phyloP scores from a whole-genome alignment of 2,797 vertebrate genomes.

The Pagetopsis macropterus region DNA sequence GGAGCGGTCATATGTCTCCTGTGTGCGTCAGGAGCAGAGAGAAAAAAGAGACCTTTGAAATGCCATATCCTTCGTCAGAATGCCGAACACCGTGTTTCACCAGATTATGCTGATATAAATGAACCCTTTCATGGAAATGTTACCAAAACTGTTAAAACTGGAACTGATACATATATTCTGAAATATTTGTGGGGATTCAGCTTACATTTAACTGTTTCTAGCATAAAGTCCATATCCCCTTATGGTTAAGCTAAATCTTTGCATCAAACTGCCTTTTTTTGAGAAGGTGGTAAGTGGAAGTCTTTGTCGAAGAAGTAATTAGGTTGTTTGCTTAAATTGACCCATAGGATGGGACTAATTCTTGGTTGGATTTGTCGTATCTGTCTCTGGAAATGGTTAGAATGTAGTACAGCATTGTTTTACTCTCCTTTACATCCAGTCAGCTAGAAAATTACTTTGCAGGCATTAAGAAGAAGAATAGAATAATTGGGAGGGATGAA shows the following conservation, averaged over 20 bases:
- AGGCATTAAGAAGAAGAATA: not conserved
- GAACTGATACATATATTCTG: constrained; percentile 27
- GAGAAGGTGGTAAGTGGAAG: constrained; percentile 11
- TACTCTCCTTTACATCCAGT: constrained; percentile 5
- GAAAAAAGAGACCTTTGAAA: constrained; percentile 25
- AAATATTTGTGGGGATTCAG: constrained; percentile 3
- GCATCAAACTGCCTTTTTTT: not conserved
- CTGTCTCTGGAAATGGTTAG: constrained; percentile 11
- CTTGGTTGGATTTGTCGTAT: constrained; percentile 4
- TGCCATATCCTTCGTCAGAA: constrained; percentile 30
- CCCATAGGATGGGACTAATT: constrained; percentile 12
- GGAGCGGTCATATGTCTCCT: constrained; percentile 46
- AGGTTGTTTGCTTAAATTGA: constrained; percentile 33
- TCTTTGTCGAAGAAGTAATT: constrained; percentile 21
- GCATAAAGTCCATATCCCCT: not conserved
- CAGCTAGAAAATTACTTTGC: constrained; percentile 9
- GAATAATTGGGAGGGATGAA: too few species aligned
- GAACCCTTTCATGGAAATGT: constrained; percentile 32
- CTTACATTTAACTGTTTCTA: constrained; percentile 4
- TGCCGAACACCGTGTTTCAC: constrained; percentile 26
- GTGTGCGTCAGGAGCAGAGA: constrained; percentile 20
- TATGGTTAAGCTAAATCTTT: constrained; percentile 1
- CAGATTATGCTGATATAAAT: constrained; percentile 43
- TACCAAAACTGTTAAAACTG: constrained; percentile 5
- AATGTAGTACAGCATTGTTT: not conserved